Evolutionary conservation across 2,113 vertebrate species (phyloP).

Genomic region (Syngnathus typhle): DNA sequence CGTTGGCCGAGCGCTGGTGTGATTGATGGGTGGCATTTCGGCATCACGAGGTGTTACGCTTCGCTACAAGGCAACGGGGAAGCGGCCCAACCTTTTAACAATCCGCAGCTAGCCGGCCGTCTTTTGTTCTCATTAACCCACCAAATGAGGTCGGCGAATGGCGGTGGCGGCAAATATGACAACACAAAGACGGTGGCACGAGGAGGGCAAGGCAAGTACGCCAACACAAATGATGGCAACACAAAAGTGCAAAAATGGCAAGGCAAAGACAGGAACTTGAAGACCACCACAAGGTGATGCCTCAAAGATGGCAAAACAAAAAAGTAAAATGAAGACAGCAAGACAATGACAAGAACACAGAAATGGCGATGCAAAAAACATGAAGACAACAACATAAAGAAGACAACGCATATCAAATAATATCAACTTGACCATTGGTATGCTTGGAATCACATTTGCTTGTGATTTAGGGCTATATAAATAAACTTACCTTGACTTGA

Average conservation of each 20-base stretch:
- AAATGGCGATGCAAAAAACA: neutral
- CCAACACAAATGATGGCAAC: neutral
- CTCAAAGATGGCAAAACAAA: neutral
- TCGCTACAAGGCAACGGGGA: conserved; percentile 5
- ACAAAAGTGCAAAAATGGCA: neutral
- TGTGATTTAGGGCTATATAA: no score
- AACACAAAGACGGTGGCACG: neutral
- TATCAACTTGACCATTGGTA: no score
- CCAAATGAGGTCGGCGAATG: conserved; percentile 66
- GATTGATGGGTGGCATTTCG: conserved; percentile 71
- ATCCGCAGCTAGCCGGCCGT: conserved; percentile 54
- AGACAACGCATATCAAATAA: no score
- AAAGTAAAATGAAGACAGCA: neutral
- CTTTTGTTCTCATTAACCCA: conserved; percentile 75
- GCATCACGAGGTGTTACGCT: neutral
- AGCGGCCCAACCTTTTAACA: conserved; percentile 59
- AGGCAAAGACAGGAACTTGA: neutral
- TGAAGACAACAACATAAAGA: no score
- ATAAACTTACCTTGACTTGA: no score
- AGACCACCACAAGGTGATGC: neutral
- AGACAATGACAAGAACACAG: no score
- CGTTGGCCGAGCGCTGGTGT: conserved; percentile 27
- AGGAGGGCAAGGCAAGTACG: no score
- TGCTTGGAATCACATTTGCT: no score
- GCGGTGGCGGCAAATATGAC: neutral